Base-by-base conservation (phyloP, 2,797 vertebrate species). In the Catostomus latipinnis region DNA sequence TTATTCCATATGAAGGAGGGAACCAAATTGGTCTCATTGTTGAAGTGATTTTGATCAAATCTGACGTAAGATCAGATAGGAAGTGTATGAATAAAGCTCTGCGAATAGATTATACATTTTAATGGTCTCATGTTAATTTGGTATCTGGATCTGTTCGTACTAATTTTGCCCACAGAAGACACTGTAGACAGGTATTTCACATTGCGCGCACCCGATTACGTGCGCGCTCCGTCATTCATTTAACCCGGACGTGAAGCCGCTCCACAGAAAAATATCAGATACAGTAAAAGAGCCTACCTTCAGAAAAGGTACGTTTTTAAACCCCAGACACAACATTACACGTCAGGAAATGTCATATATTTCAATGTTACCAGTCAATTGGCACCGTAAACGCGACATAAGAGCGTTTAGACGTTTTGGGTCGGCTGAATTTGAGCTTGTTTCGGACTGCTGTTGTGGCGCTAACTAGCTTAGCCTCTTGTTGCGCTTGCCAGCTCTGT, bases 201-300 rank as follows among this genome's bases (percentile, higher is more conserved):
- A 7, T n/a, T n/a, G 62, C 68, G 34, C 66, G 9, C 8, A 7
- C 14, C 6, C 63, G 61, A 52, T 43, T 63, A 68, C 70, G 84
- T 43, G 68, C 66, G 70, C 82, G 22, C 54, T 53, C 54, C 82
- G 82, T 82, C 82, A 84, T 67, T 66, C 80, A 76, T 61, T 82
- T 86, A 90, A 90, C 90, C 90, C 90, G 92, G 92, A 92, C 90
- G 88, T 89, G 63, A 84, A 85, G 88, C 78, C 80, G 83, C 82
- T 78, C 81, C 46, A 70, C 83, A 80, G 86, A 80, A 89, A 86
- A 91, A 87, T 85, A 82, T 82, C 83, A 75, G 85, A 87, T 83
- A 78, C 76, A 86, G 81, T 71, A 60, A 72, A 81, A 77, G 56
- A 87, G 85, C 74, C 77, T 82, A 61, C 80, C 75, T 74, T 79